A percentile compares a stretch with the other conserved stretches of the same genome.
Evolutionary conservation across 2,113 vertebrate genomes (phyloP).

Genomic region (Vidua chalybeata): DNA sequence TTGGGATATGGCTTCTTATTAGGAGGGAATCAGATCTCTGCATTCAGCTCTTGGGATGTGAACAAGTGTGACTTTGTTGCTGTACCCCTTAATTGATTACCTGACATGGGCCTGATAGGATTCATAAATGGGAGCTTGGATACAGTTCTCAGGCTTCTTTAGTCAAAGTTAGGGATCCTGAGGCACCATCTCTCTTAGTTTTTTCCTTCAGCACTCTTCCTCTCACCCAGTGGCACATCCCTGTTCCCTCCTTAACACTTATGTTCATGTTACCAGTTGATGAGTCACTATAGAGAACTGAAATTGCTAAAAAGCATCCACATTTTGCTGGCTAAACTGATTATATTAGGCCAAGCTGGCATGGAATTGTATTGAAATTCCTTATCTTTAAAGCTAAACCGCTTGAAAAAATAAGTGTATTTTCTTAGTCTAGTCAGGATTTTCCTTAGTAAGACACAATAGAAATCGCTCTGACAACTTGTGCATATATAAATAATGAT

Average conservation of each 20-base stretch:
- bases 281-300: neutral
- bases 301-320: neutral
- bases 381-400: neutral
- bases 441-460: neutral
- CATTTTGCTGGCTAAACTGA: neutral
- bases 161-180: neutral
- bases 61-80: neutral
- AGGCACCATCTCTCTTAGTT: neutral
- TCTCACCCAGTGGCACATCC: neutral
- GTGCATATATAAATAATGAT: slow-evolving; percentile 21
- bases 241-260: neutral
- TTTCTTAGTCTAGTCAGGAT: neutral
- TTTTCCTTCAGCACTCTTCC: neutral
- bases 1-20: neutral
- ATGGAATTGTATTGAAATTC: neutral
- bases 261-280: neutral
- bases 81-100: neutral
- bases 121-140: neutral
- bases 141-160: neutral
- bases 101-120: neutral
- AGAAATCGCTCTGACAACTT: neutral
- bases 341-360: neutral
- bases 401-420: neutral
- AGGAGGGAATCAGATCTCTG: neutral
- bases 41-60: neutral